Evolutionary conservation across 2,113 vertebrate genomes (phyloP).

Genomic region (Orientallactaga bullata): DNA sequence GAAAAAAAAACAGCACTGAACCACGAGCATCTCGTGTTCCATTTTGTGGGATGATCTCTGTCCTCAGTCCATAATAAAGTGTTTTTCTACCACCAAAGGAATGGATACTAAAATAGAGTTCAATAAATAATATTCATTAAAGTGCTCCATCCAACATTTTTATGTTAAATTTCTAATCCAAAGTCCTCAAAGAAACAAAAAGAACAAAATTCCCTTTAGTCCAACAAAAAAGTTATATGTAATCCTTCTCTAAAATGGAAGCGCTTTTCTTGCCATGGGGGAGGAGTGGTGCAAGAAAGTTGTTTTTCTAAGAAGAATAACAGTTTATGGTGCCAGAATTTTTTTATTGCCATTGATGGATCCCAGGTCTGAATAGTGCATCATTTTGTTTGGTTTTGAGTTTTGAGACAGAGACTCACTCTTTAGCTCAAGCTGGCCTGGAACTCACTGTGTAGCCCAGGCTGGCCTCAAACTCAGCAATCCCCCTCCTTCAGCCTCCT

Average conservation of each 20-base stretch:
- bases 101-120: conserved; percentile 52
- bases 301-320: conserved; percentile 17
- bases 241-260: conserved; percentile 39
- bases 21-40: background rate
- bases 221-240: conserved; percentile 40
- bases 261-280: background rate
- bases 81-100: conserved; percentile 61
- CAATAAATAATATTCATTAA: conserved; percentile 42
- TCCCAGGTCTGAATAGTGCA: background rate
- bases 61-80: conserved; percentile 49
- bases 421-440: background rate
- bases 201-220: conserved; percentile 33
- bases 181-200: background rate
- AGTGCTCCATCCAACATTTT: conserved; percentile 6
- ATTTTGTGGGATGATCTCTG: conserved; percentile 14
- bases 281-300: background rate
- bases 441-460: background rate
- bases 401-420: background rate
- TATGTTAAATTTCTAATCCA: conserved; percentile 34
- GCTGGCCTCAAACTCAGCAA: background rate
- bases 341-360: background rate
- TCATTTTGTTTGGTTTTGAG: background rate
- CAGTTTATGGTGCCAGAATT: background rate
- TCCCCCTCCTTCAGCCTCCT: background rate
- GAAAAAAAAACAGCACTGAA: background rate